Base-by-base conservation (phyloP, 1,140 invertebrate species). In the Drosophila subobscura region DNA sequence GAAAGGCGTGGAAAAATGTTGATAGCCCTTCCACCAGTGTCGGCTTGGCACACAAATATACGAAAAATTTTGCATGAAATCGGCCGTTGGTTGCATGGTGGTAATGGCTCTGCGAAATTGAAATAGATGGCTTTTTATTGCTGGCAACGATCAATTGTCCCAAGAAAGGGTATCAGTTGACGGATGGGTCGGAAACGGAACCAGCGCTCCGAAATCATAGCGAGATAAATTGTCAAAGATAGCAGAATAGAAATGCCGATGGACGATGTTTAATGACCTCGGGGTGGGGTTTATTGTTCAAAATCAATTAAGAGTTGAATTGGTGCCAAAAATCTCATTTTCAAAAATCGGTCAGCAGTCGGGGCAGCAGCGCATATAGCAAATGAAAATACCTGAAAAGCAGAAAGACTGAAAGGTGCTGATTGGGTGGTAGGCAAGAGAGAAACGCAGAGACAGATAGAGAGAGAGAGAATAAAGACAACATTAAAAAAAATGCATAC, bases 281-380 rank as follows among this genome's bases (percentile, higher is more conserved):
- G 16, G 33, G 33, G 10, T 4, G 4, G 10, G 33, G 49, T 61
- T 56, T 71, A 78, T 85, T 85, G 80, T 81, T 75, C 78, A 65
- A 81, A 85, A 81, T 85, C 80, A 81, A 85, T 85, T 85, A 76
- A 81, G 72, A 76, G 78, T 85, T 85, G 78, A 85, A 81, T 76
- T 85, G 75, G 71, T 85, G 80, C 80, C 78, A 85, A 85, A 54
- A 85, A 75, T 75, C 65, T 71, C 55, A 75, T 75, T 75, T 75
- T 75, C 72, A 59, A 72, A 78, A 47, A 40, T 42, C 53, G 60
- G 54, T 14, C 46, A 45, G 41, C 56, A 37, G 29, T 46, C 27
- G 29, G 37, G 44, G 46, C 27, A 37, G 16, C 40, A 37, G 46
- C 45, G 3, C 14, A 68, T 47, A 64, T 64, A 77, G 64, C 50